These are phyloP conservation scores for Lytechinus pictus DNA, from an alignment of 35 echinoderm and acorn worm species.

Conservation along the genomic window DNA sequence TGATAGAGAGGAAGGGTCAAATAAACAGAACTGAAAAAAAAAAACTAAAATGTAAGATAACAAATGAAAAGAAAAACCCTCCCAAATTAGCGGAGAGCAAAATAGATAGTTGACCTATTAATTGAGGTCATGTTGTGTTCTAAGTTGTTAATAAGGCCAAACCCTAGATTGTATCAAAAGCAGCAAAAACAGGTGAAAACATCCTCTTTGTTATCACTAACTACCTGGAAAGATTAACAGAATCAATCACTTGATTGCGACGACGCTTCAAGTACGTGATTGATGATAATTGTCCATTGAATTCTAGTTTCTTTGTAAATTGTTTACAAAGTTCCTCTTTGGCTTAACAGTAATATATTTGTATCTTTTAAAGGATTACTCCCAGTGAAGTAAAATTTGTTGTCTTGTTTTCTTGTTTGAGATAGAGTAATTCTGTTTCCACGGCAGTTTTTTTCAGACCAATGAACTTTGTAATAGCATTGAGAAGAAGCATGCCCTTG, in stretches of 20 bases:
- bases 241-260: background rate
- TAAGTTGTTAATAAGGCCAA: background rate
- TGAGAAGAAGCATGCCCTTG: background rate
- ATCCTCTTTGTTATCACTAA: background rate
- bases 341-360: background rate
- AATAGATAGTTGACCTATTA: background rate
- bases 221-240: background rate
- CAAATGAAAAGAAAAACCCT: background rate
- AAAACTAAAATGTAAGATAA: background rate
- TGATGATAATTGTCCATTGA: slow-evolving; percentile 12
- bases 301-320: background rate
- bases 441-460: background rate
- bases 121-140: slow-evolving; percentile 2
- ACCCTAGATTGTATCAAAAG: background rate
- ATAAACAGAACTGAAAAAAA: background rate
- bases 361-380: background rate
- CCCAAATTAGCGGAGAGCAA: background rate
- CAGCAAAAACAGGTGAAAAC: background rate
- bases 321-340: background rate
- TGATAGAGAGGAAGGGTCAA: background rate
- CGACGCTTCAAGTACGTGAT: background rate
- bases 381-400: background rate
- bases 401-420: background rate
- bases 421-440: background rate
- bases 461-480: background rate